These are phyloP conservation scores for Bagarius yarrelli DNA, from an alignment of 2,113 vertebrate genomes.

Conservation along the genomic window DNA sequence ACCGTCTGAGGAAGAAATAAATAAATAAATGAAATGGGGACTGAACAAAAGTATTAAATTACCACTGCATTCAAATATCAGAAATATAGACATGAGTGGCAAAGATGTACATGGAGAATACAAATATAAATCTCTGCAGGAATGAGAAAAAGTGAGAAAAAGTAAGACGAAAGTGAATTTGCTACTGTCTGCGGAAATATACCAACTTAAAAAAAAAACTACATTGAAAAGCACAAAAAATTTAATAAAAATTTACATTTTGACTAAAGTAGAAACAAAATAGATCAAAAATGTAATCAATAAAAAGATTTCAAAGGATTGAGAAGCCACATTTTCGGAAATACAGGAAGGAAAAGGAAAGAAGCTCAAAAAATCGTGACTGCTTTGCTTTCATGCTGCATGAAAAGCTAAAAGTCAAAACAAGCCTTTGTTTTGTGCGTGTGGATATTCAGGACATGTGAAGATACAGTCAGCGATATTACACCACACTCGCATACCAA, in stretches of 20 bases:
- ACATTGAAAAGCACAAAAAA: neutral
- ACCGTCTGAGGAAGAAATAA: conserved; percentile 72
- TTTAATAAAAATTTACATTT: neutral
- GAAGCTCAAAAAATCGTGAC: neutral
- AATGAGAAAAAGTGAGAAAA: neutral
- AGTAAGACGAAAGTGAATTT: conserved; percentile 61
- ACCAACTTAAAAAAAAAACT: neutral
- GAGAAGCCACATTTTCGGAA: neutral
- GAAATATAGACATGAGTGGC: neutral
- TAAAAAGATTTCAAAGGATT: neutral
- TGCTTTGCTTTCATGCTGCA: neutral
- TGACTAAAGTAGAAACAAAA: neutral
- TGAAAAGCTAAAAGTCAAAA: neutral
- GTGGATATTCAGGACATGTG: neutral
- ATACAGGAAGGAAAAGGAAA: neutral
- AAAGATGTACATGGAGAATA: neutral
- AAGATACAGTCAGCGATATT: neutral
- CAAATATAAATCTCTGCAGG: neutral
- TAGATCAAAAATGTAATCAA: neutral
- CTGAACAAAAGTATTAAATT: neutral
- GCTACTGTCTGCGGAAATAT: conserved; percentile 75
- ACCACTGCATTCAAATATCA: neutral
- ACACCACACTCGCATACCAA: conserved; percentile 12
- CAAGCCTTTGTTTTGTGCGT: neutral
- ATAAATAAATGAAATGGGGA: neutral